Evolutionary conservation across 1,140 invertebrate species (phyloP).

Genomic region (Hycleus cichorii): DNA sequence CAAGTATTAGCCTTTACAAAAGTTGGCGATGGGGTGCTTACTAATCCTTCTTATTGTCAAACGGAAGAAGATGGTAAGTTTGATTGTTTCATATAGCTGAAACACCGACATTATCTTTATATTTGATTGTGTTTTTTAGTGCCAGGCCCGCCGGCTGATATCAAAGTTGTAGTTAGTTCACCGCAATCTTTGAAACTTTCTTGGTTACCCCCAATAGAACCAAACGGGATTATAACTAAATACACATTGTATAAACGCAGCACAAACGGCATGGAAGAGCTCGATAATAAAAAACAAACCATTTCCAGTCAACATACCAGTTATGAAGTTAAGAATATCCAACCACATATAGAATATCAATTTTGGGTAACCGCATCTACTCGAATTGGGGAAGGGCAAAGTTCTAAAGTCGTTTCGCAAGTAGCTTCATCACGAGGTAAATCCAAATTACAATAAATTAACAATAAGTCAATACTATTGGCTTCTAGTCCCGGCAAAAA

Average conservation of each 20-base stretch:
- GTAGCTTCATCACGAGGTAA: slow-evolving; percentile 47
- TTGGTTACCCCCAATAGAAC: slow-evolving; percentile 67
- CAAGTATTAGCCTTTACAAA: slow-evolving; percentile 75
- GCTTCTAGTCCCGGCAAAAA: slow-evolving; percentile 54
- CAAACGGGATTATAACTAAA: slow-evolving; percentile 72
- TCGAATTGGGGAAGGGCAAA: slow-evolving; percentile 66
- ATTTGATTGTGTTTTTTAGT: slow-evolving; percentile 46
- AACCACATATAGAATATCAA: slow-evolving; percentile 71
- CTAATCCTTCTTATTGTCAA: slow-evolving; percentile 62
- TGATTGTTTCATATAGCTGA: neutral
- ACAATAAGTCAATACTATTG: too few species aligned
- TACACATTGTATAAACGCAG: slow-evolving; percentile 71
- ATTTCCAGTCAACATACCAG: slow-evolving; percentile 54
- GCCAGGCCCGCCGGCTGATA: slow-evolving; percentile 69
- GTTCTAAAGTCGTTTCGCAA: slow-evolving; percentile 58
- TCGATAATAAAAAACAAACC: slow-evolving; percentile 60
- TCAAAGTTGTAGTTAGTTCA: slow-evolving; percentile 72
- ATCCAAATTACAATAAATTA: neutral
- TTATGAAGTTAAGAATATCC: slow-evolving; percentile 60
- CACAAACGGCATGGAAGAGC: slow-evolving; percentile 58
- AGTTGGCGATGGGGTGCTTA: slow-evolving; percentile 70
- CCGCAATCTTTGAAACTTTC: slow-evolving; percentile 68
- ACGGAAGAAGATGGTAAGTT: slow-evolving; percentile 74
- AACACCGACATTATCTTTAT: neutral
- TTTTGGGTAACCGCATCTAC: slow-evolving; percentile 76